Conservation (phyloP, 2,113 vertebrate species). For the Etheostoma cragini region DNA sequence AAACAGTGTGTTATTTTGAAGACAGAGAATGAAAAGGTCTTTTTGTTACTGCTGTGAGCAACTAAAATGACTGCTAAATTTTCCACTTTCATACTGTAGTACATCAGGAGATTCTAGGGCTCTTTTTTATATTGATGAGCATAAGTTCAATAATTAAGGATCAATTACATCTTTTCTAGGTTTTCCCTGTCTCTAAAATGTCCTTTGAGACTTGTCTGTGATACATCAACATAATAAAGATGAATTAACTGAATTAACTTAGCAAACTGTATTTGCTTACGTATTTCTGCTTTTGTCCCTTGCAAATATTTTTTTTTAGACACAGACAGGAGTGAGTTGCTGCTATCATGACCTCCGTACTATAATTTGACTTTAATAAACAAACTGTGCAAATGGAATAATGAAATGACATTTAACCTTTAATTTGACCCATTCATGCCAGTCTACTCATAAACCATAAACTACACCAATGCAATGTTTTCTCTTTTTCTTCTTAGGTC, state of each 20-base stretch:
- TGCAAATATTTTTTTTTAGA: constrained; percentile 19
- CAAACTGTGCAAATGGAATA: neutral
- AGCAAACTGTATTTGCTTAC: constrained; percentile 13
- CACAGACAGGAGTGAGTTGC: neutral
- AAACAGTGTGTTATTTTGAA: constrained; percentile 68
- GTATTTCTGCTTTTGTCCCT: constrained; percentile 23
- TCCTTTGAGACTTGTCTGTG: neutral
- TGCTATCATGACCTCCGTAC: constrained; percentile 5
- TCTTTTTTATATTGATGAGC: constrained; percentile 18
- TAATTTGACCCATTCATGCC: neutral
- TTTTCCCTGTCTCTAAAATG: neutral
- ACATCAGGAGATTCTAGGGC: constrained; percentile 16
- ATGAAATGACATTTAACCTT: neutral
- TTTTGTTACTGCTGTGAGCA: constrained; percentile 53
- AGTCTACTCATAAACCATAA: neutral
- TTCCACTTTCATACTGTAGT: constrained; percentile 26
- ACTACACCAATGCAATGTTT: neutral
- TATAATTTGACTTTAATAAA: constrained; percentile 7
- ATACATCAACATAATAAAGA: constrained; percentile 7
- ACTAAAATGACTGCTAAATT: constrained; percentile 16
- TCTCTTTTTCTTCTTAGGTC: constrained; percentile 82
- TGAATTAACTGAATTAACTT: neutral
- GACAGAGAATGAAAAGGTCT: constrained; percentile 48
- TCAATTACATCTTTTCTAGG: neutral
- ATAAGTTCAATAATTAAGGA: constrained; percentile 11